Conservation (phyloP, 2,113 vertebrate species). For the Cyprinodon brontotheroides region DNA sequence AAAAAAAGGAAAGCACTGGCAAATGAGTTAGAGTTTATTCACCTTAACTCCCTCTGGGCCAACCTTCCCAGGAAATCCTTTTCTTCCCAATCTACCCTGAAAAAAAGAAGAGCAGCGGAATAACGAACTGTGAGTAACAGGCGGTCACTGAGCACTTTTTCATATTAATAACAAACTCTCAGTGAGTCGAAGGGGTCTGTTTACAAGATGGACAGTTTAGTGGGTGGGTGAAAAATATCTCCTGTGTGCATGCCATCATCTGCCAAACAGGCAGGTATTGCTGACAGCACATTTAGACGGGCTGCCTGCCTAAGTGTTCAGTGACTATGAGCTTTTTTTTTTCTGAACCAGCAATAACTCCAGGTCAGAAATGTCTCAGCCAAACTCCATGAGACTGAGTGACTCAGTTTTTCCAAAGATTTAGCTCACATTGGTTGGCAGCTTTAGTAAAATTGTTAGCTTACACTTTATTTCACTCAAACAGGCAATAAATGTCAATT, state of each 20-base stretch:
- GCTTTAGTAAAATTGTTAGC: constrained; percentile 8
- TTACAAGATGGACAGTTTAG: constrained; percentile 30
- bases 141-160: constrained; percentile 11
- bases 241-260: neutral
- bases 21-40: constrained; percentile 34
- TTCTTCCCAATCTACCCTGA: constrained; percentile 88
- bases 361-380: constrained; percentile 33
- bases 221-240: neutral
- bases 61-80: constrained; percentile 88
- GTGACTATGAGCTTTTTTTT: constrained; percentile 26
- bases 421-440: constrained; percentile 36
- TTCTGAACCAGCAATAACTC: constrained; percentile 40
- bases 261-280: constrained; percentile 38
- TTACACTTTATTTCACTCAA: constrained; percentile 32
- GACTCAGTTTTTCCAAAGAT: constrained; percentile 54
- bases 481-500: constrained; percentile 32
- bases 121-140: constrained; percentile 15
- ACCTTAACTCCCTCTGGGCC: constrained; percentile 91
- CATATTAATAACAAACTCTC: constrained; percentile 11
- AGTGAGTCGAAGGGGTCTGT: constrained; percentile 5
- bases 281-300: constrained; percentile 38
- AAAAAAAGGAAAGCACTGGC: neutral
- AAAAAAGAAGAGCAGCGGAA: constrained; percentile 45
- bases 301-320: constrained; percentile 22
- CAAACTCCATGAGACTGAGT: constrained; percentile 42